Percentiles rank a stretch among this genome's conserved stretches.
These are phyloP conservation scores for Drosophila antonietae DNA, from an alignment of 2,888 invertebrate genomes.

Conservation along the genomic window DNA sequence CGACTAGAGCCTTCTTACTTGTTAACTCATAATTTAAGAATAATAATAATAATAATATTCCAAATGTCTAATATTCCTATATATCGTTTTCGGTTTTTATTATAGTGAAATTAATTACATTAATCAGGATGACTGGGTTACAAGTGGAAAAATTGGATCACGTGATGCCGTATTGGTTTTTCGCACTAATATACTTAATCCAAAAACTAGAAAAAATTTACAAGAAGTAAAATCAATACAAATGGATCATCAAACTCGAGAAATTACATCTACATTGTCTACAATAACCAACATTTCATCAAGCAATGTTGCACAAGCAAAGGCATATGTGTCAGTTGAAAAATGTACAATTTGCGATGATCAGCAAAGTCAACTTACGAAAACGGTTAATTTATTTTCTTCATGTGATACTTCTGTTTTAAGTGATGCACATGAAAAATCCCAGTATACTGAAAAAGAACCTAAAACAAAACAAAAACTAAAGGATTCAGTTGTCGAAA, in stretches of 20 bases:
- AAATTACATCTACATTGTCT: slow-evolving; percentile 19
- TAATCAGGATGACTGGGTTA: slow-evolving; percentile 85
- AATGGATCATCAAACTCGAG: slow-evolving; percentile 42
- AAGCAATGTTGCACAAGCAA: slow-evolving; percentile 32
- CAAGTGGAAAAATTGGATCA: slow-evolving; percentile 87
- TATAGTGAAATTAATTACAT: slow-evolving; percentile 40
- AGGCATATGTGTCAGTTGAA: slow-evolving; percentile 40
- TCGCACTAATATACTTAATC: slow-evolving; percentile 86
- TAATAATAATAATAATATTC: too few relatives aligned
- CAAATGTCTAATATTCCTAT: too few relatives aligned
- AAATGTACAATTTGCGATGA: slow-evolving; percentile 26
- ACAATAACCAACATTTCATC: slow-evolving; percentile 28
- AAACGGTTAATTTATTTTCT: slow-evolving; percentile 67
- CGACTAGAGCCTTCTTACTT: too few relatives aligned
- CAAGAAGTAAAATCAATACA: slow-evolving; percentile 28
- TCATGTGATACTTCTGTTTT: slow-evolving; percentile 83
- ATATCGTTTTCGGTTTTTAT: slow-evolving; percentile 3
- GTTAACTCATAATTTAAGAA: too few relatives aligned
- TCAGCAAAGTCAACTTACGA: slow-evolving; percentile 39
- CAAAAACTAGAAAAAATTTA: slow-evolving; percentile 61
- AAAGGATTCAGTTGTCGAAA: slow-evolving; percentile 22
- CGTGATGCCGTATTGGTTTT: slow-evolving; percentile 89
- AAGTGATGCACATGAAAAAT: slow-evolving; percentile 79
- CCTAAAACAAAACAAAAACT: slow-evolving; percentile 32
- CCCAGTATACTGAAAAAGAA: slow-evolving; percentile 40